Evolutionary conservation across 2,113 vertebrate species (phyloP).

Genomic region (Burhinus bistriatus): DNA sequence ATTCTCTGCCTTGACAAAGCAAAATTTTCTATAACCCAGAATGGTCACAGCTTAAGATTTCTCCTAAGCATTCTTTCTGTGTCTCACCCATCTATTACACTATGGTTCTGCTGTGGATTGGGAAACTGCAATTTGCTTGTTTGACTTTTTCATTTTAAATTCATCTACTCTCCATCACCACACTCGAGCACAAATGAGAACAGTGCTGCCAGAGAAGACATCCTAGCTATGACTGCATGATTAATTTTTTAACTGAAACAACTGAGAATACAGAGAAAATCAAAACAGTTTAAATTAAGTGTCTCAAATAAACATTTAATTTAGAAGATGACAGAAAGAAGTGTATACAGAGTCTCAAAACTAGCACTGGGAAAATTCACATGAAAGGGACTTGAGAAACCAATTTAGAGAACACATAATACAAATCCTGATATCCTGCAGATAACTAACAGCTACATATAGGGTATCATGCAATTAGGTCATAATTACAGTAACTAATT

Average conservation of each 20-base stretch:
- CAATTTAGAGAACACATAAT: slow-evolving; percentile 32
- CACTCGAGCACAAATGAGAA: neutral
- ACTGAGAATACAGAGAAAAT: slow-evolving; percentile 51
- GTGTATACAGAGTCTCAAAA: neutral
- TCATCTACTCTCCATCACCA: neutral
- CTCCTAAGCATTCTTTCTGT: neutral
- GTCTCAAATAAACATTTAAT: slow-evolving; percentile 65
- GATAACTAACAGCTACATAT: neutral
- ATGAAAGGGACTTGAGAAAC: slow-evolving; percentile 6
- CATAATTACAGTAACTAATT: neutral
- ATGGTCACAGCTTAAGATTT: neutral
- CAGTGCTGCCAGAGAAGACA: neutral
- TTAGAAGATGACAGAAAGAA: slow-evolving; percentile 23
- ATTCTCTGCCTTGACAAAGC: neutral
- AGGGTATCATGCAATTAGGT: neutral
- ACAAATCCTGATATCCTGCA: neutral
- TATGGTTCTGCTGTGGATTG: neutral
- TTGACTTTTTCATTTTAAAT: slow-evolving; percentile 36
- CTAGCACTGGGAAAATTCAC: slow-evolving; percentile 35
- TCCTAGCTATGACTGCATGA: slow-evolving; percentile 12
- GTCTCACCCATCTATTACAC: neutral
- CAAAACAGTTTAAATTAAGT: slow-evolving; percentile 61
- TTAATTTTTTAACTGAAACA: slow-evolving; percentile 51
- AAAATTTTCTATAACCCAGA: slow-evolving; percentile 13
- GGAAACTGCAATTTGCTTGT: slow-evolving; percentile 24